Evolutionary conservation across 2,797 vertebrate species (phyloP).

Genomic region (Coreius guichenoti): DNA sequence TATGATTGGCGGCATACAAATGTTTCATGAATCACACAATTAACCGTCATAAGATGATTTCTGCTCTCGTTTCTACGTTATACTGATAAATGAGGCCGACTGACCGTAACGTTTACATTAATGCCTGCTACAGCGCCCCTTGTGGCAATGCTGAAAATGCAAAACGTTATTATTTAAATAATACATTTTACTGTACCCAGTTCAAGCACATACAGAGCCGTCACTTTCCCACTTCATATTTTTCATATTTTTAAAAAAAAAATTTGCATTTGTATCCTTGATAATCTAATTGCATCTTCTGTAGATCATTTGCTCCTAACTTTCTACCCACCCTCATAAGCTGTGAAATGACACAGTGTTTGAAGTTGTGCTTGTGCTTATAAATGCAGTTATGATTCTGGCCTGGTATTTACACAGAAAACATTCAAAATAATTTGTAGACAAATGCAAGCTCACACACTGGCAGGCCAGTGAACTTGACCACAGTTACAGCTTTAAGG

Average conservation of each 20-base stretch:
- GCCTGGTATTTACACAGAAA: not conserved
- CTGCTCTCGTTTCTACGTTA: too few relatives aligned
- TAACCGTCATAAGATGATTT: too few relatives aligned
- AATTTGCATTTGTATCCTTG: not conserved
- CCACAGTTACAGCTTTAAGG: not conserved
- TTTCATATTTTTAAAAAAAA: not conserved
- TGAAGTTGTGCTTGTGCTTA: not conserved
- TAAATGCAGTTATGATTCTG: not conserved
- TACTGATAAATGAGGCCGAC: too few relatives aligned
- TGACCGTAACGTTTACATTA: too few relatives aligned
- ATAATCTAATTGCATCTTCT: not conserved
- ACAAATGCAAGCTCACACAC: not conserved
- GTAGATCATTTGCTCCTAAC: not conserved
- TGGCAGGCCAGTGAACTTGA: not conserved
- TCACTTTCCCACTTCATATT: not conserved
- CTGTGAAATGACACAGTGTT: not conserved
- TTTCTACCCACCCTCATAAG: not conserved
- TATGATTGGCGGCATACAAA: too few relatives aligned
- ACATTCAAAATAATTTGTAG: not conserved
- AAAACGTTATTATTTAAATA: too few relatives aligned
- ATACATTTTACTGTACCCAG: not conserved
- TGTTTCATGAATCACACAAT: too few relatives aligned
- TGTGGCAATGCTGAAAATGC: too few relatives aligned
- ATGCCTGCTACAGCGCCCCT: too few relatives aligned
- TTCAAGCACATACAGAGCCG: not conserved